phyloP scores from a whole-genome alignment of 2,888 invertebrate genomes.

The Ametastegia equiseti region DNA sequence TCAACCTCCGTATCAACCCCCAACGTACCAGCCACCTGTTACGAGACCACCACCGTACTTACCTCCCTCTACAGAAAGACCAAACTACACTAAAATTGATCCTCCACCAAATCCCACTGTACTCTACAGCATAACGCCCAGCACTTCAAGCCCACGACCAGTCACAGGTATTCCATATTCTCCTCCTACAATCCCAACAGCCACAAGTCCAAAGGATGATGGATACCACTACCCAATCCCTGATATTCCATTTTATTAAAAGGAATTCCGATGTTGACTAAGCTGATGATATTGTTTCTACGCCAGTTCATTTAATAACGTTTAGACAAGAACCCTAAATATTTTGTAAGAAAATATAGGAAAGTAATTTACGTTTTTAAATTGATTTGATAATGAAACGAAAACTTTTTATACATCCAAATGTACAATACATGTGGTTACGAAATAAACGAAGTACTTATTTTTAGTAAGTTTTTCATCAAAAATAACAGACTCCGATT shows the following conservation, averaged over 20 bases:
- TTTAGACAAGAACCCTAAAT: slow-evolving; percentile 16
- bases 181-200: slow-evolving; percentile 23
- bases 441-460: slow-evolving; percentile 25
- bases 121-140: slow-evolving; percentile 64
- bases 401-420: slow-evolving; percentile 25
- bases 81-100: slow-evolving; percentile 65
- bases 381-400: slow-evolving; percentile 1
- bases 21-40: slow-evolving; percentile 27
- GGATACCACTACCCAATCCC: slow-evolving; percentile 72
- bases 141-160: slow-evolving; percentile 55
- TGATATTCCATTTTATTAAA: slow-evolving; percentile 63
- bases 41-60: slow-evolving; percentile 66
- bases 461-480: slow-evolving; percentile 7
- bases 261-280: not conserved
- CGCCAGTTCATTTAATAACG: slow-evolving; percentile 5
- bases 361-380: slow-evolving; percentile 23
- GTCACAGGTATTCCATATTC: slow-evolving; percentile 35
- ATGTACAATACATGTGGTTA: slow-evolving; percentile 35
- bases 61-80: slow-evolving; percentile 67
- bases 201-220: slow-evolving; percentile 30
- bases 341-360: slow-evolving; percentile 48
- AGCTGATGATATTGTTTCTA: slow-evolving; percentile 1
- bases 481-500: not conserved
- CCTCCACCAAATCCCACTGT: slow-evolving; percentile 74
- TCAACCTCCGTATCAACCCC: slow-evolving; percentile 43